These are phyloP conservation scores for Lycophotia porphyrea DNA, from an alignment of 2,888 invertebrate genomes.

Conservation along the genomic window DNA sequence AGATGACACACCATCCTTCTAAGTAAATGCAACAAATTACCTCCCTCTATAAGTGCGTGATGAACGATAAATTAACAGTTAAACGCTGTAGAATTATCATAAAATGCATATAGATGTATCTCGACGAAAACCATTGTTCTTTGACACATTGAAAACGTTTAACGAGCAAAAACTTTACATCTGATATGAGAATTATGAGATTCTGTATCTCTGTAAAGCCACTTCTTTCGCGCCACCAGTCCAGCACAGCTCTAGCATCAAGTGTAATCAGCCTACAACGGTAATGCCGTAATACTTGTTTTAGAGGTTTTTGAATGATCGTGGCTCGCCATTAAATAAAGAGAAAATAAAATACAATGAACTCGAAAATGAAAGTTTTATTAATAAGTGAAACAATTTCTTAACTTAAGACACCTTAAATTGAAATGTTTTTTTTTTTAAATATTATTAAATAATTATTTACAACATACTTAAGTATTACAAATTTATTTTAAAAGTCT, in stretches of 20 bases:
- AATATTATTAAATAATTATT: not conserved
- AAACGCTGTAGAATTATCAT: conserved; percentile 59
- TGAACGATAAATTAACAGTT: conserved; percentile 49
- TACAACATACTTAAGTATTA: not conserved
- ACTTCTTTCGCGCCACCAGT: not conserved
- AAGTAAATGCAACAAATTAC: conserved; percentile 43
- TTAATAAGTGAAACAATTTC: no score
- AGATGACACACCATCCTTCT: conserved; percentile 6
- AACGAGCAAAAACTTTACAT: conserved; percentile 53
- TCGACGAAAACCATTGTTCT: conserved; percentile 51
- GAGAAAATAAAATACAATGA: not conserved
- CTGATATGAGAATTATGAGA: conserved; percentile 21
- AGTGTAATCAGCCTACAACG: not conserved
- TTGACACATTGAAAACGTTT: conserved; percentile 51
- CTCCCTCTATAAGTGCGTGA: conserved; percentile 50
- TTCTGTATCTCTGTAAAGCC: not conserved
- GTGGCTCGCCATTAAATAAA: not conserved
- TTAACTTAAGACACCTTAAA: not conserved
- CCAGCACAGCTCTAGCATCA: not conserved
- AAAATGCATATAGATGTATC: conserved; percentile 52
- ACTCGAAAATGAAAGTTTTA: not conserved
- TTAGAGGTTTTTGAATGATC: not conserved
- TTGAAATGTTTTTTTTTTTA: not conserved
- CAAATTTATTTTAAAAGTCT: not conserved
- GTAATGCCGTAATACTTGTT: not conserved